Evolutionary conservation across 2,113 vertebrate genomes (phyloP).

Genomic region (Corythoichthys haematopterus): DNA sequence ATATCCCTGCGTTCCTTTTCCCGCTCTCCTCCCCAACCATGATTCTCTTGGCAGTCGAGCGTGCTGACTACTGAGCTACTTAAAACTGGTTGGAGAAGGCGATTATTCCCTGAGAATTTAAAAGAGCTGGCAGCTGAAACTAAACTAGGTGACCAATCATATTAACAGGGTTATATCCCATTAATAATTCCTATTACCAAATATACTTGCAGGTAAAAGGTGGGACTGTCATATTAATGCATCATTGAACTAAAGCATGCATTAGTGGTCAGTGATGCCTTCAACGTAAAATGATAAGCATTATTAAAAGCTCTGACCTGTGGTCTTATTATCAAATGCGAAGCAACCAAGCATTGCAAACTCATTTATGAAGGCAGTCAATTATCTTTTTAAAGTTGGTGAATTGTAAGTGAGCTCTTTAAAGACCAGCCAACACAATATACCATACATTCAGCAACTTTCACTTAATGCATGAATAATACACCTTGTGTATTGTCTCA

Average conservation of each 20-base stretch:
- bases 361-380: constrained; percentile 5
- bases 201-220: background rate
- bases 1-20: too few species aligned
- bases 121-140: too few species aligned
- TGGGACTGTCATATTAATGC: background rate
- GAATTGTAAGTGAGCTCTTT: constrained; percentile 1
- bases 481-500: constrained; percentile 32
- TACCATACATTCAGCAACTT: constrained; percentile 29
- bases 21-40: too few species aligned
- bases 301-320: constrained; percentile 1
- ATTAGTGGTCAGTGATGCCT: constrained; percentile 1
- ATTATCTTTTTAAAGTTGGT: background rate
- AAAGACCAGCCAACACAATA: background rate
- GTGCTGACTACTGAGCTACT: too few species aligned
- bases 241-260: background rate
- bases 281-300: background rate
- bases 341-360: background rate
- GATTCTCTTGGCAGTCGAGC: too few species aligned
- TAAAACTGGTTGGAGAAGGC: too few species aligned
- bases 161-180: background rate
- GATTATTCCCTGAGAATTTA: too few species aligned
- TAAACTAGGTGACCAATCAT: background rate
- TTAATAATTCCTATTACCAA: background rate
- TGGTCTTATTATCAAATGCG: background rate
- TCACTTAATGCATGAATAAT: constrained; percentile 41